Evolutionary conservation across 2,113 vertebrate species (phyloP).

Genomic region (Passerina amoena): DNA sequence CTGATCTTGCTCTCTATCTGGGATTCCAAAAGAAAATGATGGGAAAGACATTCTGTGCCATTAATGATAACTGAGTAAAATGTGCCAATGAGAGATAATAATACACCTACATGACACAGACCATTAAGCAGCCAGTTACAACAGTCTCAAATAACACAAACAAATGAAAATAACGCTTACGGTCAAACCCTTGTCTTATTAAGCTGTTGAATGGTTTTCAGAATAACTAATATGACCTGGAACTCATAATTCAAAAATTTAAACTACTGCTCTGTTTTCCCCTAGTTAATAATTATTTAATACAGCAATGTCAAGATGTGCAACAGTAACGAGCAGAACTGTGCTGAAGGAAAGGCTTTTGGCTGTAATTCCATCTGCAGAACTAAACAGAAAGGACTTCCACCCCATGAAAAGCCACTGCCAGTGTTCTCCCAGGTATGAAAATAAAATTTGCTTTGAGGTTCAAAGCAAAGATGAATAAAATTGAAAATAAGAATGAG

Average conservation of each 20-base stretch:
- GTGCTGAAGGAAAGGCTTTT: background rate
- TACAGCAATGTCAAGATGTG: background rate
- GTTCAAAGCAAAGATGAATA: background rate
- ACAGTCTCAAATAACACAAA: slow-evolving; percentile 27
- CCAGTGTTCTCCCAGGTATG: background rate
- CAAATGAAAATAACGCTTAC: slow-evolving; percentile 42
- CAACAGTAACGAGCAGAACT: background rate
- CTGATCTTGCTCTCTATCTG: slow-evolving; percentile 22
- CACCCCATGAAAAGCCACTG: background rate
- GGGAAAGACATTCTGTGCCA: slow-evolving; percentile 12
- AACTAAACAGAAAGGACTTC: background rate
- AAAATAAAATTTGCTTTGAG: background rate
- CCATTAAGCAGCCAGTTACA: slow-evolving; percentile 57
- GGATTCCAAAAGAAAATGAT: slow-evolving; percentile 39
- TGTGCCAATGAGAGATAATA: slow-evolving; percentile 51
- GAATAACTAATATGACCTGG: slow-evolving; percentile 41
- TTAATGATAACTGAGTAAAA: slow-evolving; percentile 57
- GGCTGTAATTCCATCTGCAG: background rate
- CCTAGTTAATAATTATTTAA: slow-evolving; percentile 2
- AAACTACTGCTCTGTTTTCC: background rate
- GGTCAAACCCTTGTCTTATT: slow-evolving; percentile 53
- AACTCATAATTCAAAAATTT: slow-evolving; percentile 43
- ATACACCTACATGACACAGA: slow-evolving; percentile 58
- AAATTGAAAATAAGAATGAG: background rate
- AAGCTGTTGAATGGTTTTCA: slow-evolving; percentile 39